phyloP scores from a whole-genome alignment of 2,113 vertebrate species.

The Daphoenositta chrysoptera region DNA sequence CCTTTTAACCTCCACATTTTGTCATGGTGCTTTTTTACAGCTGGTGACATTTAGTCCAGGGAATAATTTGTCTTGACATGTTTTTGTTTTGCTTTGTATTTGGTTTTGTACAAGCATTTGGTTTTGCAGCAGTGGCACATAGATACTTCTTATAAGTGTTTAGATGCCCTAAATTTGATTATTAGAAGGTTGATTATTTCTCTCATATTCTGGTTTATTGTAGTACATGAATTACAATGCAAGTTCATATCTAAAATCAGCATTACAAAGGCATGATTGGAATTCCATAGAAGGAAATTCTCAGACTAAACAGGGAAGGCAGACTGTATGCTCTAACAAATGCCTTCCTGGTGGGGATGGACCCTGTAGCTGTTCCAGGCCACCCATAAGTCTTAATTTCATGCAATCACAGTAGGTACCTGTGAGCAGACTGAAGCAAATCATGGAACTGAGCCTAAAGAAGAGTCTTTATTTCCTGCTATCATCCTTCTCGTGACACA shows the following conservation, averaged over 20 bases:
- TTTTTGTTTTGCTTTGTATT: slow-evolving; percentile 62
- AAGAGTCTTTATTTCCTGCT: background rate
- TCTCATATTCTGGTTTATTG: background rate
- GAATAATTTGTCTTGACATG: slow-evolving; percentile 63
- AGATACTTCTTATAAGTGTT: background rate
- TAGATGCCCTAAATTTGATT: slow-evolving; percentile 10
- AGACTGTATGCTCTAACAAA: background rate
- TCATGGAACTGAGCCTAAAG: background rate
- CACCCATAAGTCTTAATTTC: background rate
- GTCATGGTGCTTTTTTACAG: slow-evolving; percentile 64
- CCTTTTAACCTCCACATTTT: slow-evolving; percentile 69
- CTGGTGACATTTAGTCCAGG: slow-evolving; percentile 65
- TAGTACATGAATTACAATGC: background rate
- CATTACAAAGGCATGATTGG: background rate
- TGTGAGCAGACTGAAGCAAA: background rate
- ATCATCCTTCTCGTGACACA: background rate
- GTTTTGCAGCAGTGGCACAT: background rate
- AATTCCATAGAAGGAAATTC: background rate
- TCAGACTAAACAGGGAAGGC: background rate
- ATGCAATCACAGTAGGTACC: background rate
- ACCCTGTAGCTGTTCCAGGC: background rate
- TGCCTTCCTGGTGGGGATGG: background rate
- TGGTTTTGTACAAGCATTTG: background rate
- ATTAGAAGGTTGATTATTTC: background rate
- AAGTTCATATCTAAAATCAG: background rate